Conservation (phyloP, 2,797 vertebrate genomes). For the Platyrinchus mystaceus region DNA sequence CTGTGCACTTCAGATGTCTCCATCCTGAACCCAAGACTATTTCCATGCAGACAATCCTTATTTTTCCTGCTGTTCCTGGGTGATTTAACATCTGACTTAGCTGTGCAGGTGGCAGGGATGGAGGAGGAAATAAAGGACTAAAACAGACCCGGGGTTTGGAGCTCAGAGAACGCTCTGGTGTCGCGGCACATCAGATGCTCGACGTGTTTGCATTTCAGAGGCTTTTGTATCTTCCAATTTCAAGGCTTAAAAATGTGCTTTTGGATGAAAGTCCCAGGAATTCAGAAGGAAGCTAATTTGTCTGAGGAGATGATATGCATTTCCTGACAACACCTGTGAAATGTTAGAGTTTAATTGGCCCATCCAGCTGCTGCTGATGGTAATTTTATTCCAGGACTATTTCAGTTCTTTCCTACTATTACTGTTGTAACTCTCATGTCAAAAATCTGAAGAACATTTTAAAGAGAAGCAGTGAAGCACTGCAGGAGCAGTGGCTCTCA, state of each 20-base stretch:
- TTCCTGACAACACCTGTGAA: slow-evolving; percentile 31
- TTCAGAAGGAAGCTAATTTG: background rate
- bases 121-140: background rate
- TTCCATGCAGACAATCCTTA: background rate
- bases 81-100: background rate
- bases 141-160: background rate
- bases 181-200: background rate
- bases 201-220: background rate
- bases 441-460: background rate
- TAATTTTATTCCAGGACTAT: slow-evolving; percentile 18
- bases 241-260: background rate
- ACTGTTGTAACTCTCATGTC: background rate
- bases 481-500: background rate
- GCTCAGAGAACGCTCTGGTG: background rate
- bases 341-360: slow-evolving; percentile 19
- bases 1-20: background rate
- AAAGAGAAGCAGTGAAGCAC: background rate
- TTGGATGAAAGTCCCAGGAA: background rate
- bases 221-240: background rate
- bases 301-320: background rate
- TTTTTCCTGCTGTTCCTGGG: background rate
- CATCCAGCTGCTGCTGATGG: background rate
- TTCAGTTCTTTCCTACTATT: slow-evolving; percentile 2
- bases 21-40: background rate
- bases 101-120: background rate